Evolutionary conservation across 2,888 invertebrate species (phyloP), one percentile per base, ranked within the genome.

Genomic region (Andricus curvator): DNA sequence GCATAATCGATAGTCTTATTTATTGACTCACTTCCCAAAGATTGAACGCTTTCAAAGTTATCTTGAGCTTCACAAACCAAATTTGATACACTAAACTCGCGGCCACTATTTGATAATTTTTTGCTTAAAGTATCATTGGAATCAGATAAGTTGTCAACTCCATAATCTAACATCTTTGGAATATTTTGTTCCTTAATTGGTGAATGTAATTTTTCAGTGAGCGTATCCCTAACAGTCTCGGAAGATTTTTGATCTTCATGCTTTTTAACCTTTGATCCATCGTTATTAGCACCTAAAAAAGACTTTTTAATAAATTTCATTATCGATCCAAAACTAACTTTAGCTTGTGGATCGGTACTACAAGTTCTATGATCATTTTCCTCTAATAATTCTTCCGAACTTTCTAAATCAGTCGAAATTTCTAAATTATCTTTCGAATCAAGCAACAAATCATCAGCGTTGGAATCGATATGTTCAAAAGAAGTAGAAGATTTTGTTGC

Each of bases 301-400:
- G 85, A 83, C 9, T 82, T 85, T 48, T 84, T 84, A 11, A 85
- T 84, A 41, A 80, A 82, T 17, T 33, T 83, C n/a, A 85, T 79
- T 44, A 85, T 67, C 6, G 81, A 81, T 8, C 81, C 83, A 8
- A 85, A 29, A 17, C 80, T 77, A 25, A 64, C 65, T 8, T 77
- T 29, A 1, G 78, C 41, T 51, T 78, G 65, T 15, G 68, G 51
- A 48, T 78, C 62, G 2, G 17, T 33, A 51, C n/a, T 77, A 15
- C 8, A 4, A 13, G 6, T 70, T 9, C 29, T 33, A n/a, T 1
- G 0, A 22, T 60, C 6, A 13, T 56, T 74, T 33, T 51, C 33
- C 51, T 25, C 22, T 17, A 41, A n/a, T 13, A 29, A 5, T n/a
- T 74, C 56, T 44, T 41, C 41, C 20, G 41, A 41, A 67, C 13